Base-by-base conservation (phyloP, 2,113 vertebrate genomes). In the Pangasianodon gigas region DNA sequence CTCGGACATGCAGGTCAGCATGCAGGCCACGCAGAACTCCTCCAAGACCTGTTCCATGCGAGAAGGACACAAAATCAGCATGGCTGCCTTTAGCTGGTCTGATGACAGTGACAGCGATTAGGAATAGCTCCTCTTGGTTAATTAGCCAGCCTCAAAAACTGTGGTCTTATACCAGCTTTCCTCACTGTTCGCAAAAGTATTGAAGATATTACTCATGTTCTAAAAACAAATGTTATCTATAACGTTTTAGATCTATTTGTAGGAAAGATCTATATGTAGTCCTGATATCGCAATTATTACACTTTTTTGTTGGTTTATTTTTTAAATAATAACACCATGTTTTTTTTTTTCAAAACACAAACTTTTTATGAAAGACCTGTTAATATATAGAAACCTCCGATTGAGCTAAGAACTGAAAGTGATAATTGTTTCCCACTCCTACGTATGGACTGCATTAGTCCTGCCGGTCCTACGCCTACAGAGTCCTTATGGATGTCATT, bases 1-100 rank as follows among this genome's bases (percentile, higher is more conserved):
- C 93, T 97, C 97, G 90, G 97, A 96, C 94, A 97, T 98, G 96
- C 97, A 97, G 96, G 97, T 97, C 96, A 97, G 97, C 96, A 97
- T 97, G 97, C 96, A 97, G 97, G 96, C 97, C 95, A 97, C 97
- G 96, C 97, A 97, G 96, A 98, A 98, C 96, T 97, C 97, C 93
- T 97, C 97, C 94, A 96, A 97, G 97, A 97, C 97, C 94, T 97
- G 97, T 91, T 96, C 96, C 93, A 96, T 97, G 95, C 96, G 97
- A 94, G 96, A 96, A 95, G 97, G 97, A 86, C 97, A 96, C 96
- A 98, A 97, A 95, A 96, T 98, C 96, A 96, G 37, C 92, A 89
- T 97, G 95, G 96, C 95, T 95, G 95, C 95, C 93, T 96, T 97
- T 95, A 94, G 95, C 94, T 96, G 96, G 95, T 96, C 97, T 89